Evolutionary conservation across 2,113 vertebrate species (phyloP), one percentile per base, ranked within the genome.

Genomic region (Peromyscus leucopus): DNA sequence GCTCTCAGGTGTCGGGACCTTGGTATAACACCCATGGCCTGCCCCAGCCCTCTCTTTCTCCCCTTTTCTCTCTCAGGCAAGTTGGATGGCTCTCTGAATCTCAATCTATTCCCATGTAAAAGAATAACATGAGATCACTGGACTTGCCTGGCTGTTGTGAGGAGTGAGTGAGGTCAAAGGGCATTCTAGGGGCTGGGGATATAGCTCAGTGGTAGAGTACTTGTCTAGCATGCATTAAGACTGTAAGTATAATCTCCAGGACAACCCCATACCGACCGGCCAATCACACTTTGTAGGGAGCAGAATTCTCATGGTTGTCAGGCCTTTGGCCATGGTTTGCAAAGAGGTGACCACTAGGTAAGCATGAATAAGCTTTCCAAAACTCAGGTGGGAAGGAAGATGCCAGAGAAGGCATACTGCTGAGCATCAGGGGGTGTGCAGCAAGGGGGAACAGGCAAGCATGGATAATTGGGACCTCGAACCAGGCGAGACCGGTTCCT

Each of bases 21-120:
- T 48, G 71, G n/a, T 1, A 1, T 28, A 16, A 10, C 59, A 4
- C 4, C 0, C 7, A 11, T 2, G 36, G 19, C 19, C 33, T 4
- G 31, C 24, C 80, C 15, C 0, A 17, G 6, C 46, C 22, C 90
- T 84, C 48, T 33, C 42, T 88, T 88, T 48, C 59, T 63, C 59
- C 16, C 74, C 67, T 67, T 61, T 65, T 51, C 55, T 59, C 61
- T 84, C 26, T 74, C 74, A 26, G 65, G 28, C 51, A 78, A 78
- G 42, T 42, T 15, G 2, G 33, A 78, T 13, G 46, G 82, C 42
- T 76, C 79, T 65, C 9, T 8, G 48, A 75, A 42, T 51, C 83
- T 94, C 51, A 36, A 2, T 90, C 69, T 84, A 75, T 72, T n/a
- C 93, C 91, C 26, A 59, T 59, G 36, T 51, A 24, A 80, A 69